Conservation (phyloP, 1,140 invertebrate species). For the Whitmania pigra region DNA sequence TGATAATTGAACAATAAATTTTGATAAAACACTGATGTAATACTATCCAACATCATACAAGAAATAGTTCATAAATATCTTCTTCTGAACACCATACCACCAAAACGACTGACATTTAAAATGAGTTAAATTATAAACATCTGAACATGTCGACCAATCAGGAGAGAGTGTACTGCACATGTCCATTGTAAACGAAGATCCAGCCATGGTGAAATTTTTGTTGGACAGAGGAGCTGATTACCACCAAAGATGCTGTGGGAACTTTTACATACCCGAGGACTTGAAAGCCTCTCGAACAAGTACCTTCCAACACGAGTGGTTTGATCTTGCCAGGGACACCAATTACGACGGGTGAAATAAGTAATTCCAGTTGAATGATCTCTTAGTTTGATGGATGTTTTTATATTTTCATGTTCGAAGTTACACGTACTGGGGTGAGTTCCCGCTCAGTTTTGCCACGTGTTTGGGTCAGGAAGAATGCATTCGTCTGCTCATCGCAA, state of each 20-base stretch:
- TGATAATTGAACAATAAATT: no score
- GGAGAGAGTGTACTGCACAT: conserved; percentile 61
- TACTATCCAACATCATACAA: no score
- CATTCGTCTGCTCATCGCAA: conserved; percentile 78
- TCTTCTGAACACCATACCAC: no score
- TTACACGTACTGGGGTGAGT: conserved; percentile 96
- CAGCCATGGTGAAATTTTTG: conserved; percentile 87
- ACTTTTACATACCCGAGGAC: conserved; percentile 93
- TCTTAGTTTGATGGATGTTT: no score
- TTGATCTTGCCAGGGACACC: conserved; percentile 63
- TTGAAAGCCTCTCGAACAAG: conserved; percentile 79
- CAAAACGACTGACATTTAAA: no score
- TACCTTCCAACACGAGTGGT: conserved; percentile 78
- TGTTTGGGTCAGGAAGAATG: conserved; percentile 93
- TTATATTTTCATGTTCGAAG: conserved; percentile 15
- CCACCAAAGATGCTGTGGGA: conserved; percentile 75
- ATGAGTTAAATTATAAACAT: no score
- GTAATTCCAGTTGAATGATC: no score
- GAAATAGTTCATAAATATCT: no score
- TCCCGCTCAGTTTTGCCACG: conserved; percentile 86
- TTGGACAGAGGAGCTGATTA: conserved; percentile 73
- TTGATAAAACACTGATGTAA: no score
- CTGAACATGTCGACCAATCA: conserved; percentile 21
- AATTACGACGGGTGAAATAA: conserved; percentile 71
- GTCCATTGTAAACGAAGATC: conserved; percentile 95